Evolutionary conservation across 2,113 vertebrate species (phyloP).

Genomic region (Riparia riparia): DNA sequence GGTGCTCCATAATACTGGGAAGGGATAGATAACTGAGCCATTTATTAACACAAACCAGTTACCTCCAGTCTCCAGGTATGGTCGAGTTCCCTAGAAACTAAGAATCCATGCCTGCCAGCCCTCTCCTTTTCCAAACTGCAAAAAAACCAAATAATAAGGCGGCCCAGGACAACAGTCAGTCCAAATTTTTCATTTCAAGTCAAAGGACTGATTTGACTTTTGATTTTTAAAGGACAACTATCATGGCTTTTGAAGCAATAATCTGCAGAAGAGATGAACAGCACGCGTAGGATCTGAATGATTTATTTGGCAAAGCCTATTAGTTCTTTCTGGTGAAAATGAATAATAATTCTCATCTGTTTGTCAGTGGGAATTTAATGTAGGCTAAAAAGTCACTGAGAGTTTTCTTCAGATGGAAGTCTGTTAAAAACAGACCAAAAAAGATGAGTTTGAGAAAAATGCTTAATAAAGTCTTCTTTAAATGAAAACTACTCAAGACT

Average conservation of each 20-base stretch:
- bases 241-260: neutral
- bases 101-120: neutral
- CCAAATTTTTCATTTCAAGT: neutral
- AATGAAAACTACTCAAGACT: neutral
- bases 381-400: neutral
- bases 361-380: neutral
- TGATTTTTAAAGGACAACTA: neutral
- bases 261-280: neutral
- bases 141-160: neutral
- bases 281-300: neutral
- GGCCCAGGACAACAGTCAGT: neutral
- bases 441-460: neutral
- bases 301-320: neutral
- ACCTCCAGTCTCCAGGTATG: neutral
- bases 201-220: neutral
- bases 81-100: rapidly evolving
- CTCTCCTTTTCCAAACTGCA: neutral
- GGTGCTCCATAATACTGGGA: rapidly evolving
- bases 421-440: constrained; percentile 6
- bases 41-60: too few species aligned
- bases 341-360: neutral
- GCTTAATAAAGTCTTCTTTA: neutral
- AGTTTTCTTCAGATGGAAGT: neutral
- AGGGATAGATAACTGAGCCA: neutral
- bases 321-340: neutral